Evolutionary conservation across 2,113 vertebrate genomes (phyloP).

Genomic region (Tretioscincus oriximinensis): DNA sequence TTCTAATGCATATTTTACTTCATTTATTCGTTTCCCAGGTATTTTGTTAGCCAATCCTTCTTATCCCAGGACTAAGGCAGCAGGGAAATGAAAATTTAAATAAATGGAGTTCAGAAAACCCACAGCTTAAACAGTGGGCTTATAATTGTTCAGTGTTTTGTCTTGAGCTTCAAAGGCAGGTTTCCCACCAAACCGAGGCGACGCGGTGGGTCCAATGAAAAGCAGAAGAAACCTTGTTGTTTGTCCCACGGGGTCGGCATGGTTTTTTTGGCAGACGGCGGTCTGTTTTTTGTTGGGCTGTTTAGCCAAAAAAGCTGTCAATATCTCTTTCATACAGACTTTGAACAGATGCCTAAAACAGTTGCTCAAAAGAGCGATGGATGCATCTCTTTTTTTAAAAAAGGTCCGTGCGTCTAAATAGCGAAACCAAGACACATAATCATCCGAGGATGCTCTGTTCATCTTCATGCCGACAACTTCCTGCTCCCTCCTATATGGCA

Average conservation of each 20-base stretch:
- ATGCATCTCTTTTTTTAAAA: neutral
- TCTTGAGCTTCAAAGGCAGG: conserved; percentile 43
- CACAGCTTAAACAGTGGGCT: neutral
- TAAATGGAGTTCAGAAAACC: neutral
- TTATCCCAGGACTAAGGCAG: neutral
- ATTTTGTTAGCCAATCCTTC: neutral
- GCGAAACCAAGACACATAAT: conserved; percentile 57
- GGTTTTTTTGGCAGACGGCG: conserved; percentile 40
- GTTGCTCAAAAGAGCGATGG: conserved; percentile 64
- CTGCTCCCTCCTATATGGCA: conserved; percentile 50
- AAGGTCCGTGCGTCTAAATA: conserved; percentile 56
- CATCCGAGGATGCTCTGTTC: conserved; percentile 51
- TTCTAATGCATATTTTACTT: neutral
- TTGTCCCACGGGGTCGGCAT: conserved; percentile 51
- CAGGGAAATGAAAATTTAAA: neutral
- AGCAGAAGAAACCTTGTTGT: conserved; percentile 33
- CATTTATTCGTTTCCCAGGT: neutral
- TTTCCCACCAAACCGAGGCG: conserved; percentile 45
- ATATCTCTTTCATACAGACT: conserved; percentile 56
- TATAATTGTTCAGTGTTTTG: neutral
- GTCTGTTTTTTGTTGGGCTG: conserved; percentile 64
- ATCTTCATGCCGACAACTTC: conserved; percentile 50
- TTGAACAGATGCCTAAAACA: conserved; percentile 70
- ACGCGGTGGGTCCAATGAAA: neutral
- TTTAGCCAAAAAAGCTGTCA: conserved; percentile 63